A percentile compares a stretch with the other conserved stretches of the same genome.
phyloP scores from a whole-genome alignment of 2,797 vertebrate genomes.

The Periparus ater region DNA sequence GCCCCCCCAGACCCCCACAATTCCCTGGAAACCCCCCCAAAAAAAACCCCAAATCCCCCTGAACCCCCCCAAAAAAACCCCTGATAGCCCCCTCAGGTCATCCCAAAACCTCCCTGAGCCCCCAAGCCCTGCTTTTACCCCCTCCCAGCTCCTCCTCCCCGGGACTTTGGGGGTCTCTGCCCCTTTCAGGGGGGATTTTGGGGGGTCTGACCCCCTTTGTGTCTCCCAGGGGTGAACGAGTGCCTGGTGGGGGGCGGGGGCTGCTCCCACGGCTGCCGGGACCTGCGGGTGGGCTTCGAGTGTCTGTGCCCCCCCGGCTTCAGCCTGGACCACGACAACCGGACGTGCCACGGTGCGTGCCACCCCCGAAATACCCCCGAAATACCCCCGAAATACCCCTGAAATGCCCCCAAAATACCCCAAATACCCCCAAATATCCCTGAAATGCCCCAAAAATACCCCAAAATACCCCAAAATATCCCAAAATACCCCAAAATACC shows the following conservation, averaged over 20 bases:
- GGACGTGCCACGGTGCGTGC: neutral
- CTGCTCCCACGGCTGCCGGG: neutral
- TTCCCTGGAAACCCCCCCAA: neutral
- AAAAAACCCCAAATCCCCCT: neutral
- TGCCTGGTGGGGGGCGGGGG: neutral
- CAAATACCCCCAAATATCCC: no score
- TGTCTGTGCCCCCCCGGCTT: neutral
- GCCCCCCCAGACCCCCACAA: neutral
- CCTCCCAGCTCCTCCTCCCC: neutral
- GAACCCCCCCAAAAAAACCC: neutral
- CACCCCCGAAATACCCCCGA: neutral
- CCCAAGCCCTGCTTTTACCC: neutral
- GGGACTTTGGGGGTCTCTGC: neutral
- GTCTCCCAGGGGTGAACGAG: neutral
- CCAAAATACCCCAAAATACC: no score
- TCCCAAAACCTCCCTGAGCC: neutral
- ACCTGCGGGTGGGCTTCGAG: neutral
- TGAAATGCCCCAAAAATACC: no score
- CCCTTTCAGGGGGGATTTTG: no score
- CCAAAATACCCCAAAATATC: no score
- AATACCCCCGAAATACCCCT: no score
- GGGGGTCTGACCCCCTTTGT: neutral
- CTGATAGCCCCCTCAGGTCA: no score
- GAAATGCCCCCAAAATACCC: no score
- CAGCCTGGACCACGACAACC: neutral